Base-by-base conservation (phyloP, 2,113 vertebrate species). In the Trachemys scripta region DNA sequence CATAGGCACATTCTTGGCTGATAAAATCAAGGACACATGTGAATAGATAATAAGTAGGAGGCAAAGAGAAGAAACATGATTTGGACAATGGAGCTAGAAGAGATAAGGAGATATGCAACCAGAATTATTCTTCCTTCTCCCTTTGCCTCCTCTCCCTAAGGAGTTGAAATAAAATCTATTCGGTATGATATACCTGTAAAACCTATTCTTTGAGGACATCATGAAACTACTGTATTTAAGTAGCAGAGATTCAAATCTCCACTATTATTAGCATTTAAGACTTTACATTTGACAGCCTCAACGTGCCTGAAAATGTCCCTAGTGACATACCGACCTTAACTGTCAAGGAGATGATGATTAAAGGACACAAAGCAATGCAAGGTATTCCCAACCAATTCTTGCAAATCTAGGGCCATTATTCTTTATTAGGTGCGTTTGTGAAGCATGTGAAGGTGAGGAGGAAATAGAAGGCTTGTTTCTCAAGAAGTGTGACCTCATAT, bases 11-110 rank as follows among this genome's bases (percentile, higher is more conserved):
- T 95, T 95, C 82, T 94, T 87, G 38, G 16, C 42, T 47, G 87
- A 92, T 94, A 92, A 93, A 93, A 95, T 82, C 95, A 96, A 91
- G 95, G 95, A 65, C 91, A 82, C 95, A 83, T 0, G 1, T 38
- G 57, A 90, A 81, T 89, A 91, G 24, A 87, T 47, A 72, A 54
- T 31, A 42, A 96, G 57, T 19, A 90, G 79, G 49, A 92, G 85
- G 90, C 72, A 94, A 56, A 86, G 83, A 83, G 6, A 3, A 12
- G 17, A 45, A 8, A n/a, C 16, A 38, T 1, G 3, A 8, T 50
- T 47, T 88, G 53, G 53, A 65, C 8, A 54, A 80, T 54, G 45
- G 22, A 87, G 81, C 79, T 92, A 93, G 69, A 81, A 62, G 78
- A 91, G 83, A 91, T 81, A 84, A 96, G 79, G 80, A 90, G 65